Base-by-base conservation (phyloP, 2,113 vertebrate species). In the Colistium nudipinnis region DNA sequence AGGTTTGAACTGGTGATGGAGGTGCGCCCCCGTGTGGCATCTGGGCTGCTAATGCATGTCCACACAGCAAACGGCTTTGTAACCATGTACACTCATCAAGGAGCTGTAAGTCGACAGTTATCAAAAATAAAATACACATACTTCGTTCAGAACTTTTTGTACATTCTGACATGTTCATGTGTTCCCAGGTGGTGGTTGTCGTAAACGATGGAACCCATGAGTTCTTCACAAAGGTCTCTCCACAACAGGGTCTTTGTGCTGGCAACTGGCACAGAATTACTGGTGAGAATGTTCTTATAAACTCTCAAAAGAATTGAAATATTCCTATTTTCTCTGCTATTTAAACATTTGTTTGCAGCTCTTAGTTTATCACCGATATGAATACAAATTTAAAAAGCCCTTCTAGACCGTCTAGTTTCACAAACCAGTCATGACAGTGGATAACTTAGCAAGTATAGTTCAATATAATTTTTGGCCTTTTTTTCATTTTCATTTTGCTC, bases 241-340 rank as follows among this genome's bases (percentile, higher is more conserved):
- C 95, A 14, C 93, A 84, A 74, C 92, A 94, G 71, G 93, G 90
- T 66, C 83, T 98, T 39, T 99, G 98, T 5, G 93, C 94, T 41
- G 95, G 96, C 31, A 92, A 68, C 57, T 99, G 97, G 96, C 96
- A 98, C 88, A 92, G 92, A 83, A 94, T 99, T 60, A 94, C 94
- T 90, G 95, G 98, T 98, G 55, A 88, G 90, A 60, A 73, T 24
- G 14, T 55, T 22, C 4, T 6, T 19, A 3, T 30, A 2, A 24
- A 28, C 30, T 6, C 1, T 22, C 4, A 14, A 1, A 45, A 10
- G 10, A 20, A 4, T 22, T 11, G 19, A 19, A 43, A 19, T 2
- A 43, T n/a, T 19, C 6, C n/a, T 43, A 16, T 39, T 16, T 2
- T 9, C 3, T 45, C 3, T 20, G n/a, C n/a, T n/a, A n/a, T n/a